phyloP scores from a whole-genome alignment of 2,888 invertebrate genomes.

The Ophion obscuratus region DNA sequence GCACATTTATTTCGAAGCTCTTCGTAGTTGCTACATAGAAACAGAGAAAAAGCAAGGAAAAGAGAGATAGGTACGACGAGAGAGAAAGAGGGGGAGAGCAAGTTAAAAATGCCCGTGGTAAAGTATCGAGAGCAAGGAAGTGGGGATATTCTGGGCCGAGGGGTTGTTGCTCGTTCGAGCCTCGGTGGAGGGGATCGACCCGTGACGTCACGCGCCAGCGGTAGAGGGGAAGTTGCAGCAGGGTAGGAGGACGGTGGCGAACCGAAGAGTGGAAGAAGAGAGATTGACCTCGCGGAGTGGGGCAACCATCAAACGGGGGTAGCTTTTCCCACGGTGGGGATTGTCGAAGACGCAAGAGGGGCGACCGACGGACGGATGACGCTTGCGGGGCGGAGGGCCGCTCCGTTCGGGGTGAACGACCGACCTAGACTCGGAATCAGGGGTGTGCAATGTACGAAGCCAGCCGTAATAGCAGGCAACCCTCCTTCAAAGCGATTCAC shows the following conservation, averaged over 20 bases:
- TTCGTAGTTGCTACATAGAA: too few relatives aligned
- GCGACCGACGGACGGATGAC: constrained; percentile 62
- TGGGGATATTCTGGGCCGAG: constrained; percentile 41
- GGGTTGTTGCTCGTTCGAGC: constrained; percentile 58
- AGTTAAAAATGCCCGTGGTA: constrained; percentile 49
- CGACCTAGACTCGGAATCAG: constrained; percentile 84
- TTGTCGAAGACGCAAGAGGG: constrained; percentile 2
- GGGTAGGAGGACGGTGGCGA: constrained; percentile 60
- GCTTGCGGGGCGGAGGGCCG: constrained; percentile 66
- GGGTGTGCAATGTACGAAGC: constrained; percentile 83
- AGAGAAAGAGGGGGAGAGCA: constrained; percentile 22
- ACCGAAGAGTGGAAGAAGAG: constrained; percentile 57
- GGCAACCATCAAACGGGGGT: constrained; percentile 61
- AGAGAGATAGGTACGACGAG: not conserved
- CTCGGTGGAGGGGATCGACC: constrained; percentile 62
- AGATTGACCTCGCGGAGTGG: constrained; percentile 55
- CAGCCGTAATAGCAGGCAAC: constrained; percentile 76
- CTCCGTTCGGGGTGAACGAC: constrained; percentile 81
- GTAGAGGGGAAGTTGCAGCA: constrained; percentile 61
- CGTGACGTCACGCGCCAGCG: constrained; percentile 77
- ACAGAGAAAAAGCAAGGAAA: not conserved
- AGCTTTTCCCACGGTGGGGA: constrained; percentile 33
- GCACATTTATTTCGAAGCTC: too few relatives aligned
- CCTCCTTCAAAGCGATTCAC: constrained; percentile 79
- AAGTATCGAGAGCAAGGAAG: not conserved